Conservation (phyloP, 2,797 vertebrate species). For the Megalops cyprinoides region DNA sequence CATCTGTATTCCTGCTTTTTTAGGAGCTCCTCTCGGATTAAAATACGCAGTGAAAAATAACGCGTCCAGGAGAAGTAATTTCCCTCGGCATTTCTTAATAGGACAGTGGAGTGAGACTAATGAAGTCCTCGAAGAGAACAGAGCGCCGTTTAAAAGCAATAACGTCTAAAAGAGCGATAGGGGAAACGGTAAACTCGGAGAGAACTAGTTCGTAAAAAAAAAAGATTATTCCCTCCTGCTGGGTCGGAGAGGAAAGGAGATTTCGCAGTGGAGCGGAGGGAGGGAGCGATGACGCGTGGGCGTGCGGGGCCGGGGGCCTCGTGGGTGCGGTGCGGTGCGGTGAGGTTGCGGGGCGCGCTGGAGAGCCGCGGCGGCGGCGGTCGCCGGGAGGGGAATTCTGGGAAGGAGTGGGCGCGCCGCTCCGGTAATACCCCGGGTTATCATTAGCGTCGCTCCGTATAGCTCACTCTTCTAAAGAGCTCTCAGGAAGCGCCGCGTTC, state of each 20-base stretch:
- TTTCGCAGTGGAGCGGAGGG: too few relatives aligned
- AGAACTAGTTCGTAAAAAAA: background rate
- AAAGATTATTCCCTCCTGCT: background rate
- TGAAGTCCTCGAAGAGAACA: background rate
- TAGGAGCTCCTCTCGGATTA: background rate
- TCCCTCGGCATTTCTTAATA: background rate
- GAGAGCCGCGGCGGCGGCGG: background rate
- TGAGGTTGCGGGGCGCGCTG: background rate
- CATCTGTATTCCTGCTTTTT: background rate
- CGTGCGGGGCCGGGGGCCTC: background rate
- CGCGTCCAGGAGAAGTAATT: too few relatives aligned
- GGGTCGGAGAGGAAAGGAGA: too few relatives aligned
- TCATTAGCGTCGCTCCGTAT: conserved; percentile 31
- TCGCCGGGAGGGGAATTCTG: background rate
- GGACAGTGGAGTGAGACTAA: background rate
- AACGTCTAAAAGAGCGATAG: background rate
- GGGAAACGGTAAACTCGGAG: too few relatives aligned
- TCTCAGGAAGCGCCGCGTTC: conserved; percentile 7
- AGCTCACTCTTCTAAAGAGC: conserved; percentile 13
- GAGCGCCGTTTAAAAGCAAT: background rate
- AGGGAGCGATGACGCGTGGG: background rate
- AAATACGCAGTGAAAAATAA: background rate
- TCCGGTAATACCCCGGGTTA: conserved; percentile 21
- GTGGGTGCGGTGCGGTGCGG: background rate
- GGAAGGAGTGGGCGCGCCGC: conserved; percentile 21